Conservation (phyloP, 2,888 invertebrate species). For the Metalampra italica region DNA sequence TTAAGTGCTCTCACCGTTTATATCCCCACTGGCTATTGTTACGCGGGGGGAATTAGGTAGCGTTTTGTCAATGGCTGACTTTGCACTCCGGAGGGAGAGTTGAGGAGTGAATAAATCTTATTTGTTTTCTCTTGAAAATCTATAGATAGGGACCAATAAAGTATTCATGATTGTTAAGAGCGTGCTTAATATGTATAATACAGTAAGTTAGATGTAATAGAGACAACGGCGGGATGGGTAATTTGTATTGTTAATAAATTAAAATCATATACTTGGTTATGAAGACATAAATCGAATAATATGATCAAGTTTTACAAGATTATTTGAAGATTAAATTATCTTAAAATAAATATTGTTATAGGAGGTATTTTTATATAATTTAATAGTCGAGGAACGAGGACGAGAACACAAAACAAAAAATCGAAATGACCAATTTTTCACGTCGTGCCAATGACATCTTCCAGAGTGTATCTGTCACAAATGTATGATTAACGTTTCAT, state of each 20-base stretch:
- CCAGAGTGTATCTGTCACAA: conserved; percentile 66
- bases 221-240: too few relatives aligned
- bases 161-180: too few relatives aligned
- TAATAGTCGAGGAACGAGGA: background rate
- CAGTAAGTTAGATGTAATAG: too few relatives aligned
- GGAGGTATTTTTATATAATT: too few relatives aligned
- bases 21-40: conserved; percentile 64
- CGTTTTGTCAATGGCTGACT: conserved; percentile 65
- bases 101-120: background rate
- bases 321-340: too few relatives aligned
- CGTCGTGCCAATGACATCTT: conserved; percentile 45
- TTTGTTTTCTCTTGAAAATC: conserved; percentile 1
- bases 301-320: too few relatives aligned
- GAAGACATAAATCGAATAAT: too few relatives aligned
- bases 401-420: conserved; percentile 26
- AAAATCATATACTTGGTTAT: too few relatives aligned
- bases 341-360: too few relatives aligned
- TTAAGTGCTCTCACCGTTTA: conserved; percentile 69
- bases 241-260: too few relatives aligned
- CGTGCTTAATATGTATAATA: too few relatives aligned
- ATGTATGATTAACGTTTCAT: conserved; percentile 73
- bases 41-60: conserved; percentile 58
- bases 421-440: conserved; percentile 39
- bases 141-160: background rate
- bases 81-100: conserved; percentile 25